Evolutionary conservation across 2,797 vertebrate species (phyloP).

Genomic region (Danio albolineatus): DNA sequence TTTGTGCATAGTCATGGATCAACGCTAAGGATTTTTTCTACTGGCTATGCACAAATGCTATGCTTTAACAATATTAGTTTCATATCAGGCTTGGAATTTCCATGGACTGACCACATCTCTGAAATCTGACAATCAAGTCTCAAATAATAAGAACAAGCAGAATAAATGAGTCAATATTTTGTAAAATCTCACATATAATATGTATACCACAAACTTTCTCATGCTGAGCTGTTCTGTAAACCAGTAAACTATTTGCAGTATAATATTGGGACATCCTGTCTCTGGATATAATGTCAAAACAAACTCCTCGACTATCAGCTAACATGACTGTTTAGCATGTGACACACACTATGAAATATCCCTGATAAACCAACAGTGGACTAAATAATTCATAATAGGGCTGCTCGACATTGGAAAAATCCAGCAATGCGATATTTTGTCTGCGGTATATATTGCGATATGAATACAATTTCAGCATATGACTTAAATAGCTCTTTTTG

Average conservation of each 20-base stretch:
- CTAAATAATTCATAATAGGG: too few relatives aligned
- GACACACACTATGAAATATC: background rate
- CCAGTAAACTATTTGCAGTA: background rate
- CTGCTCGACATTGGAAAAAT: too few relatives aligned
- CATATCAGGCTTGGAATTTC: constrained; percentile 4
- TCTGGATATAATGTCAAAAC: background rate
- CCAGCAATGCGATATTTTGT: too few relatives aligned
- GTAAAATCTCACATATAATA: background rate
- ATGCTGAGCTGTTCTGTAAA: background rate
- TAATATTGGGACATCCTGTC: background rate
- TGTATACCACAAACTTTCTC: background rate
- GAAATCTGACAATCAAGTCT: too few relatives aligned
- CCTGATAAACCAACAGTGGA: background rate
- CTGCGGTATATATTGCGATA: too few relatives aligned
- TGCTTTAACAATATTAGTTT: background rate
- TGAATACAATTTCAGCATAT: too few relatives aligned
- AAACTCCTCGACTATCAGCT: background rate
- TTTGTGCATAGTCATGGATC: too few relatives aligned
- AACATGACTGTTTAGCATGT: background rate
- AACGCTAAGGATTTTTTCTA: too few relatives aligned
- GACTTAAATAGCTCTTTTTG: too few relatives aligned
- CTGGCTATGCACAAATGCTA: background rate
- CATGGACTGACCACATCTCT: background rate
- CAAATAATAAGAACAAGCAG: background rate
- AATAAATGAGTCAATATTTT: background rate